These are phyloP conservation scores for Ditylenchus dipsaci DNA, from an alignment of 1,140 invertebrate genomes.

Conservation along the genomic window DNA sequence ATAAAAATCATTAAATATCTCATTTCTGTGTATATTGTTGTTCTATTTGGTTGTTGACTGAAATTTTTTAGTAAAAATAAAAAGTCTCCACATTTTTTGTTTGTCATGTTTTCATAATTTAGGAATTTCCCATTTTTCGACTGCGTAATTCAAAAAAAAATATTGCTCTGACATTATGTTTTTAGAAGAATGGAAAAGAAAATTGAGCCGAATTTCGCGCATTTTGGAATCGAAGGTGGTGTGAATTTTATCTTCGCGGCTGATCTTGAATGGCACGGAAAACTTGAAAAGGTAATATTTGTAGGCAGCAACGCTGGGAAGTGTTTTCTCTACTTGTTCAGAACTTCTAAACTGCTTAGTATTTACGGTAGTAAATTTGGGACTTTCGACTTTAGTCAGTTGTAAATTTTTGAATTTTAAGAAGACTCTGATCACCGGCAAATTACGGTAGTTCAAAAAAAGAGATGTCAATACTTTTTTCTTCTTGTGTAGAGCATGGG, in stretches of 20 bases:
- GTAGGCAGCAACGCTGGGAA: background rate
- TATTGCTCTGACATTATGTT: too few species aligned
- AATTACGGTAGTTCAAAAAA: background rate
- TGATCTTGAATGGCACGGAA: background rate
- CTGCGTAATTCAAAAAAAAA: too few species aligned
- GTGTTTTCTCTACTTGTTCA: background rate
- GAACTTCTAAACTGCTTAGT: background rate
- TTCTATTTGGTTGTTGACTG: too few species aligned
- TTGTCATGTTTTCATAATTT: too few species aligned
- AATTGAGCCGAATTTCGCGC: background rate
- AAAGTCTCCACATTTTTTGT: too few species aligned
- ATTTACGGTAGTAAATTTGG: conserved; percentile 1
- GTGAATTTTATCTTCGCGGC: background rate
- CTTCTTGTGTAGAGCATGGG: too few species aligned
- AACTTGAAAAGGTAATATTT: background rate
- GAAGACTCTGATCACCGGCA: background rate
- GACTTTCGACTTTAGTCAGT: too few species aligned
- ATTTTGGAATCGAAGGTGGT: conserved; percentile 5
- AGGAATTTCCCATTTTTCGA: too few species aligned
- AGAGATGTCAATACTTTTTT: too few species aligned
- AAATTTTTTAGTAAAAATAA: too few species aligned
- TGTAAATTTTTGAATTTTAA: conserved; percentile 1
- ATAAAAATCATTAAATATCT: too few species aligned
- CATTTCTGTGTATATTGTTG: too few species aligned
- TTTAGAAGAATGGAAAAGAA: background rate